Conservation (phyloP, 2,888 invertebrate species). For the Coronaproctus castanopsis region DNA sequence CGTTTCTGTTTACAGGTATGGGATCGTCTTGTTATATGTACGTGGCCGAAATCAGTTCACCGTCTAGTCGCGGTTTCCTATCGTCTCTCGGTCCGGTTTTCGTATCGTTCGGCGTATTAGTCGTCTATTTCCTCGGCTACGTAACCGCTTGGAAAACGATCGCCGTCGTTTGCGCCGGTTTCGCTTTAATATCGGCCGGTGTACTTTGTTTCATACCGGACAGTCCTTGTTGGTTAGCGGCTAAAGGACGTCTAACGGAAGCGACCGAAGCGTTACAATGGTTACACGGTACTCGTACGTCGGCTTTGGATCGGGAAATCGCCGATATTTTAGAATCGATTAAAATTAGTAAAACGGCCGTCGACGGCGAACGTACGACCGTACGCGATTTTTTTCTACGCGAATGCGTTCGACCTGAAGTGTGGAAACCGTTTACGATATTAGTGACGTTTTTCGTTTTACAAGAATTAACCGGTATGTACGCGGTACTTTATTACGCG, state of each 20-base stretch:
- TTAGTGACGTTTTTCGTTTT: constrained; percentile 42
- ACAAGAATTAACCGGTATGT: constrained; percentile 53
- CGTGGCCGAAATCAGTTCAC: constrained; percentile 45
- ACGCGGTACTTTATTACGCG: constrained; percentile 49
- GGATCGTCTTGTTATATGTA: constrained; percentile 46
- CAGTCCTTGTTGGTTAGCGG: constrained; percentile 44
- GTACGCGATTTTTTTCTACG: constrained; percentile 28
- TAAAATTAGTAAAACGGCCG: constrained; percentile 2
- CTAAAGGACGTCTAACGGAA: constrained; percentile 36
- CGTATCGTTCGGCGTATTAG: constrained; percentile 48
- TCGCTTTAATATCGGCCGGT: constrained; percentile 35
- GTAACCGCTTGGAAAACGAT: constrained; percentile 38
- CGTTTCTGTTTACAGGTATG: too few species aligned
- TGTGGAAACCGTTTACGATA: constrained; percentile 44
- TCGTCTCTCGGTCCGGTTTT: constrained; percentile 47
- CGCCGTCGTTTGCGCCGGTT: constrained; percentile 36
- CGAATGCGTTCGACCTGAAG: constrained; percentile 24
- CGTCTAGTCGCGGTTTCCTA: constrained; percentile 43
- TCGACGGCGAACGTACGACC: not conserved
- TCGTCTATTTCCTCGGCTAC: constrained; percentile 45
- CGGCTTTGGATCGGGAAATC: constrained; percentile 41
- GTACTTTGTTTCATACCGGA: constrained; percentile 44
- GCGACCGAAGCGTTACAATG: constrained; percentile 41
- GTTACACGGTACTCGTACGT: constrained; percentile 40
- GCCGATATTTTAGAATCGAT: constrained; percentile 25